Conservation (phyloP, 2,797 vertebrate genomes). For the Loris lydekkerianus region DNA sequence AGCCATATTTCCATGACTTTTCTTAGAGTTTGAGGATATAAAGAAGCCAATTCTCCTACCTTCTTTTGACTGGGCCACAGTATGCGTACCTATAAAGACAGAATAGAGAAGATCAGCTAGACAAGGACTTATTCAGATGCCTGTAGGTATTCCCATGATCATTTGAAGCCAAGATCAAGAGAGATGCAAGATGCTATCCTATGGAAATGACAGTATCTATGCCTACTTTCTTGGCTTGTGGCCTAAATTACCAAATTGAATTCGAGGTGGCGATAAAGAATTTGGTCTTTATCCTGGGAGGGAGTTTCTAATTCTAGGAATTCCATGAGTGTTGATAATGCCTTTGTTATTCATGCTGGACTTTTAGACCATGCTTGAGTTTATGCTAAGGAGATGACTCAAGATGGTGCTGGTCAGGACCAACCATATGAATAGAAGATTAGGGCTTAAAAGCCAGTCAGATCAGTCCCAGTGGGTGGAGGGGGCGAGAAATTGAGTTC, state of each 20-base stretch:
- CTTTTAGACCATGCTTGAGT: neutral
- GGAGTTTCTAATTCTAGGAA: slow-evolving; percentile 53
- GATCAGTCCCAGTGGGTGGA: neutral
- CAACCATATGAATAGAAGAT: neutral
- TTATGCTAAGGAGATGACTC: slow-evolving; percentile 33
- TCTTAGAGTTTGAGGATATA: slow-evolving; percentile 26
- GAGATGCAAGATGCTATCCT: neutral
- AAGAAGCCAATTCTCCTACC: slow-evolving; percentile 76
- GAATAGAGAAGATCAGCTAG: slow-evolving; percentile 67
- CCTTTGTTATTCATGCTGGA: slow-evolving; percentile 1
- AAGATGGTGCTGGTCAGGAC: neutral
- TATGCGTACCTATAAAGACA: slow-evolving; percentile 74
- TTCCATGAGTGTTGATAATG: neutral
- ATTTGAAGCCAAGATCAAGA: slow-evolving; percentile 15
- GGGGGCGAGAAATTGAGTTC: neutral
- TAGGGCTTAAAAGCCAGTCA: neutral
- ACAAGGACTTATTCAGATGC: neutral
- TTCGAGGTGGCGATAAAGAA: neutral
- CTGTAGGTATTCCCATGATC: neutral
- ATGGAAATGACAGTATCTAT: neutral
- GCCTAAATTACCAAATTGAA: neutral
- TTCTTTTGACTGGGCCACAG: neutral
- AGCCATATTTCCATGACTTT: slow-evolving; percentile 39
- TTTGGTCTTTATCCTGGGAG: neutral
- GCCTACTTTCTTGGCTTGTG: neutral